Evolutionary conservation across 2,113 vertebrate genomes (phyloP).

Genomic region (Laticauda colubrina): DNA sequence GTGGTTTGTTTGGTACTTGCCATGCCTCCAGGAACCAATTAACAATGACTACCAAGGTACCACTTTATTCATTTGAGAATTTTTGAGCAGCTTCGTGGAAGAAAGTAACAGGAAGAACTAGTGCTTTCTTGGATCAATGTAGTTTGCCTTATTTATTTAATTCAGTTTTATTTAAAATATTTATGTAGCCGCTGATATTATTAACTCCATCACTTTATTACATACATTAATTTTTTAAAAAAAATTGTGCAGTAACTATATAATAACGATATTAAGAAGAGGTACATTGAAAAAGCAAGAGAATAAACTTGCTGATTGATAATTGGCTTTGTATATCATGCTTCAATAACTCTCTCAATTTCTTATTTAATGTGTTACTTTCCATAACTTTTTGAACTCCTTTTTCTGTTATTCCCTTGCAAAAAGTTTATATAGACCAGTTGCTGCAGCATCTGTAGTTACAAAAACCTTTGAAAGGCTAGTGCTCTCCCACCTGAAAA

Average conservation of each 20-base stretch:
- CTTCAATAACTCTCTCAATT: neutral
- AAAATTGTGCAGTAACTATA: neutral
- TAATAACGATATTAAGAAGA: neutral
- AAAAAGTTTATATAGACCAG: too few species aligned
- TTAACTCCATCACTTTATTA: neutral
- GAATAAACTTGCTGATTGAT: neutral
- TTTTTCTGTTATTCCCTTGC: neutral
- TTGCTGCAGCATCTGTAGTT: too few species aligned
- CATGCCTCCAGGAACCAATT: neutral
- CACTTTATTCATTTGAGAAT: neutral
- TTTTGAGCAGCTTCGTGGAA: neutral
- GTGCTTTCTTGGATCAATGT: neutral
- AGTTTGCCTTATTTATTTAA: neutral
- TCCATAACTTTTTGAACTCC: neutral
- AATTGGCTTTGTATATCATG: neutral
- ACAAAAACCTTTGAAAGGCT: too few species aligned
- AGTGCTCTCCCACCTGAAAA: too few species aligned
- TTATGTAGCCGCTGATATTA: neutral
- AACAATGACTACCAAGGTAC: neutral
- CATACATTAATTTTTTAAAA: neutral
- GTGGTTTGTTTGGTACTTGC: neutral
- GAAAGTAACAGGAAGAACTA: neutral
- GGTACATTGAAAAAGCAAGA: neutral
- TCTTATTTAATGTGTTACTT: neutral
- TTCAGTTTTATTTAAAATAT: neutral